Evolutionary conservation across 2,888 invertebrate species (phyloP).

Genomic region (Trachelus tabidus): DNA sequence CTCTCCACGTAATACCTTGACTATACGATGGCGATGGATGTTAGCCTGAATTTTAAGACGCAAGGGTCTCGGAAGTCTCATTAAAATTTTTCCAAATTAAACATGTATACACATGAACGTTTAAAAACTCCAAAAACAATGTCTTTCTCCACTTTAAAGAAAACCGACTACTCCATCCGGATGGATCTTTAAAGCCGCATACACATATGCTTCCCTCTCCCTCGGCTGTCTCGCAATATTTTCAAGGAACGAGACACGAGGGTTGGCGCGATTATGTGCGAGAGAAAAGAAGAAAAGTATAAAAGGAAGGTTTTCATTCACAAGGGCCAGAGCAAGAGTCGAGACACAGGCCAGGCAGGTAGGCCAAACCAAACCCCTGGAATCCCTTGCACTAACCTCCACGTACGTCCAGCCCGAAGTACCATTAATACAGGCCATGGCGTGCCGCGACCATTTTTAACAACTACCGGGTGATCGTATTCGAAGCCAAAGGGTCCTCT

Average conservation of each 20-base stretch:
- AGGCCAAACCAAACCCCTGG: background rate
- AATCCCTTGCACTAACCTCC: background rate
- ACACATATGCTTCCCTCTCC: background rate
- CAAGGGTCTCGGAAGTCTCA: background rate
- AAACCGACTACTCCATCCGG: background rate
- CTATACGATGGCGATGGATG: background rate
- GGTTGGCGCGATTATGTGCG: background rate
- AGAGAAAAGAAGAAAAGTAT: background rate
- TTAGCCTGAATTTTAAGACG: background rate
- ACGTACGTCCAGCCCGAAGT: background rate
- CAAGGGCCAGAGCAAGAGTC: background rate
- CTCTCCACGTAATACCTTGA: background rate
- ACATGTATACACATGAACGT: too few species aligned
- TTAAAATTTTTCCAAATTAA: background rate
- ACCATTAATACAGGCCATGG: background rate
- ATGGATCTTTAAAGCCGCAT: background rate
- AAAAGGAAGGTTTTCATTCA: background rate
- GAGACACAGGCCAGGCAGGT: background rate
- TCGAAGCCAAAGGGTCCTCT: background rate
- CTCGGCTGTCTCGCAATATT: background rate
- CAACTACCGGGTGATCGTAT: background rate
- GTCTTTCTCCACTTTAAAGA: too few species aligned
- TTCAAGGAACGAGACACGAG: background rate
- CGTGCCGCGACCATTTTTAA: background rate
- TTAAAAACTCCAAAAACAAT: too few species aligned